Base-by-base conservation (phyloP, 1,140 invertebrate species). In the Portunus trituberculatus region DNA sequence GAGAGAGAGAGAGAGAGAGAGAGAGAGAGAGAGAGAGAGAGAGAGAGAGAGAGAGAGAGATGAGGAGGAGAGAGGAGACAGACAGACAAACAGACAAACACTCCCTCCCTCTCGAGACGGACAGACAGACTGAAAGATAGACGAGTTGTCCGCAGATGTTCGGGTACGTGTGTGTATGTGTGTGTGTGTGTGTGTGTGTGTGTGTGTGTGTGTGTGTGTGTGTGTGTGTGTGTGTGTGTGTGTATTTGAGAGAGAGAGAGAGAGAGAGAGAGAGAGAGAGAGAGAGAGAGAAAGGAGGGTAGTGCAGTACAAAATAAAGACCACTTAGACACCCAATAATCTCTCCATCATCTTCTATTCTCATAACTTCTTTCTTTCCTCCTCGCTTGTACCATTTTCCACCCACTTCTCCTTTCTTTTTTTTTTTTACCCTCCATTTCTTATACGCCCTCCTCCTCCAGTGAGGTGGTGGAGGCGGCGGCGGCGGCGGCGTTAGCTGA, bases 1-100 rank as follows among this genome's bases (percentile, higher is more conserved):
- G 84, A 67, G 52, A 28, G 91, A 83, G 91, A 83, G 29, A 93
- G 91, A 93, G 67, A 82, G 76, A 93, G 59, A 93, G 76, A 93
- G 59, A 92, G 59, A 92, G 29, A 76, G 8, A 76, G 59, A 76
- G 31, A 45, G 7, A 39, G 4, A 4, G 31, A 20, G 39, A 39
- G 0, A 3, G 31, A 45, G 87, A 8, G 45, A 3, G 28, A 16
- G 87, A 89, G 0, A 25, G 39, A 45, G 32, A 25, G 25, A 89
- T 32, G 46, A 0, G 32, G 16, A 45, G 88, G 16, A 46, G 28
- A 20, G 25, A 39, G 2, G 6, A 7, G 48, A 52, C 48, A 52
- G 48, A 59, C 8, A 59, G 52, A 59, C 52, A 59, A 10, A 59
- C 52, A 59, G 8, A 59, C 52, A 59, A 10, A 10, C 52, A 20